Percentiles rank a stretch among this genome's conserved stretches.
Conservation (phyloP, 1,140 invertebrate species). For the Caenorhabditis remanei region DNA sequence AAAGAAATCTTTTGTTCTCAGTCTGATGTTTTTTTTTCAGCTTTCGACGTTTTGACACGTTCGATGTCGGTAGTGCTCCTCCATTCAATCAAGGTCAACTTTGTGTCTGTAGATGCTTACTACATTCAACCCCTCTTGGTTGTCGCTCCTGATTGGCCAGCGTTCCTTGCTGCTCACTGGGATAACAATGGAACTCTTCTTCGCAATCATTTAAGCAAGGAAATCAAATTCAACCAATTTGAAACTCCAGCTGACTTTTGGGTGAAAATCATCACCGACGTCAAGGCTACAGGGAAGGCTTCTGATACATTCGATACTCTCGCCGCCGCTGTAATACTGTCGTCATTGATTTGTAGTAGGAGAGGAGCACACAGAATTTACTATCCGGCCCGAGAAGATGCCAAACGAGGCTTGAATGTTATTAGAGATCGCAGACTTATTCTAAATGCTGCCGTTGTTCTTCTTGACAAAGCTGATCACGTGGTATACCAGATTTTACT, state of each 20-base stretch:
- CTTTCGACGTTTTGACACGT: slow-evolving; percentile 62
- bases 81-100: slow-evolving; percentile 58
- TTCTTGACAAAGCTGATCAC: slow-evolving; percentile 58
- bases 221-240: slow-evolving; percentile 65
- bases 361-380: slow-evolving; percentile 67
- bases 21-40: slow-evolving; percentile 27
- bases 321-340: slow-evolving; percentile 71
- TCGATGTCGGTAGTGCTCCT: slow-evolving; percentile 59
- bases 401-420: slow-evolving; percentile 64
- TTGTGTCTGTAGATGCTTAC: slow-evolving; percentile 55
- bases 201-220: slow-evolving; percentile 63
- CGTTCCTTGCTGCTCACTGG: slow-evolving; percentile 63
- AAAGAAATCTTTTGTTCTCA: not conserved
- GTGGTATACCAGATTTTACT: not conserved
- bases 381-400: slow-evolving; percentile 63
- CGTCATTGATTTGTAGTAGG: slow-evolving; percentile 68
- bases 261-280: slow-evolving; percentile 59
- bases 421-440: slow-evolving; percentile 62
- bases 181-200: slow-evolving; percentile 51
- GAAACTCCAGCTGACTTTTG: slow-evolving; percentile 56
- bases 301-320: slow-evolving; percentile 72
- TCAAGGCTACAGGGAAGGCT: slow-evolving; percentile 59
- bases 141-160: slow-evolving; percentile 56
- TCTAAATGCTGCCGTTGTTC: slow-evolving; percentile 59
- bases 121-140: slow-evolving; percentile 41